Evolutionary conservation across 2,888 invertebrate genomes (phyloP).

Genomic region (Leucozona laternaria): DNA sequence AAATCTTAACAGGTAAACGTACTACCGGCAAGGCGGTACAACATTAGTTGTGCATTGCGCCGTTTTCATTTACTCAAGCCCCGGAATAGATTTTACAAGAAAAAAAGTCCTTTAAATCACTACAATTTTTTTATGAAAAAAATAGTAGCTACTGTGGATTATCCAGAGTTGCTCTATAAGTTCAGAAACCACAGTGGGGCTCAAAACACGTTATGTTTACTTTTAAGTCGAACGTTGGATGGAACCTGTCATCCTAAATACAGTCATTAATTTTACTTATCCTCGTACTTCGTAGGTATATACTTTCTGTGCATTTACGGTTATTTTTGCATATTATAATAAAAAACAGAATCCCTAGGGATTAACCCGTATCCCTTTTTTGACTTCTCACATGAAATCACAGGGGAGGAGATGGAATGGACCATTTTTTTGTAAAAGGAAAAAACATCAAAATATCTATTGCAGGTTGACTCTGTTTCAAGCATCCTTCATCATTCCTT

Average conservation of each 20-base stretch:
- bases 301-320: slow-evolving; percentile 70
- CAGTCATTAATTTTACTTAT: slow-evolving; percentile 77
- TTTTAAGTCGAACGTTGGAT: slow-evolving; percentile 16
- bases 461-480: neutral
- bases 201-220: slow-evolving; percentile 35
- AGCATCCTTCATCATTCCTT: slow-evolving; percentile 35
- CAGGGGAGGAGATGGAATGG: slow-evolving; percentile 34
- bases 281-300: slow-evolving; percentile 49
- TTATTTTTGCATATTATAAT: slow-evolving; percentile 72
- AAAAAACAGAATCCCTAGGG: slow-evolving; percentile 62
- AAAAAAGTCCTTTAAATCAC: too few relatives aligned
- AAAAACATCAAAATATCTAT: slow-evolving; percentile 45
- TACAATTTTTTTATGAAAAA: too few relatives aligned
- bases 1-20: too few relatives aligned
- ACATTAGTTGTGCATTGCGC: too few relatives aligned
- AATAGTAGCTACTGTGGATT: neutral
- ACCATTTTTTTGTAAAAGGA: slow-evolving; percentile 29
- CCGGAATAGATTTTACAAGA: too few relatives aligned
- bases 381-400: slow-evolving; percentile 20
- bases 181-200: slow-evolving; percentile 16
- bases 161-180: slow-evolving; percentile 39
- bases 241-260: slow-evolving; percentile 65
- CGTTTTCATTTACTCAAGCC: too few relatives aligned
- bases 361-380: slow-evolving; percentile 51
- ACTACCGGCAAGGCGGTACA: too few relatives aligned